phyloP scores from a whole-genome alignment of 1,140 invertebrate species.

The Tetraneura akinire region DNA sequence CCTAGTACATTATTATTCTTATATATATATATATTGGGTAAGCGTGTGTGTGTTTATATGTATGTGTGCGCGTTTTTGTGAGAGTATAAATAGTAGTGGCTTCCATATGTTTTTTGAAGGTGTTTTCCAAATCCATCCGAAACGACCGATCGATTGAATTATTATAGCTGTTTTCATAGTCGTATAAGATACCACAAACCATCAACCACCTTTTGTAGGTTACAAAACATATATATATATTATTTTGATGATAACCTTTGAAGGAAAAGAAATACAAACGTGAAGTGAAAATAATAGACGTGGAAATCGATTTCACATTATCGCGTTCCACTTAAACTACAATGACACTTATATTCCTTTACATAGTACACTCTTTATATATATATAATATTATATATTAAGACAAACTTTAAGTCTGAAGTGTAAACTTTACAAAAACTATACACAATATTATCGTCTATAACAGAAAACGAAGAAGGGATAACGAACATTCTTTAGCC shows the following conservation, averaged over 20 bases:
- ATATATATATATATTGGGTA: background rate
- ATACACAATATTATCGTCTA: background rate
- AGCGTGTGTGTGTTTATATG: background rate
- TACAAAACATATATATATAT: background rate
- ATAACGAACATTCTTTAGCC: too few relatives aligned
- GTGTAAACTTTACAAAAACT: background rate
- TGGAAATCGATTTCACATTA: constrained; percentile 14
- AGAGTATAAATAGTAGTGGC: background rate
- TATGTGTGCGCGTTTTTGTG: background rate
- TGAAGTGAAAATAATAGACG: background rate
- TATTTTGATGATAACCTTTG: background rate
- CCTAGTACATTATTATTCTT: constrained; percentile 41
- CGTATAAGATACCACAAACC: too few relatives aligned
- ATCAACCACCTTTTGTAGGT: background rate
- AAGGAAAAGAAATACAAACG: background rate
- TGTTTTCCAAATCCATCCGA: constrained; percentile 25
- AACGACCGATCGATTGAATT: constrained; percentile 19
- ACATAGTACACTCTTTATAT: too few relatives aligned
- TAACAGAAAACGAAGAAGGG: background rate
- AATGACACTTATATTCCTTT: background rate
- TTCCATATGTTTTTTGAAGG: constrained; percentile 3
- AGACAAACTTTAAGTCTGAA: background rate
- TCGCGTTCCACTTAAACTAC: background rate
- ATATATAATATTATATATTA: too few relatives aligned
- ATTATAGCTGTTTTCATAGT: background rate